Conservation (phyloP, 2,113 vertebrate genomes). For the Platycercus adscitus region DNA sequence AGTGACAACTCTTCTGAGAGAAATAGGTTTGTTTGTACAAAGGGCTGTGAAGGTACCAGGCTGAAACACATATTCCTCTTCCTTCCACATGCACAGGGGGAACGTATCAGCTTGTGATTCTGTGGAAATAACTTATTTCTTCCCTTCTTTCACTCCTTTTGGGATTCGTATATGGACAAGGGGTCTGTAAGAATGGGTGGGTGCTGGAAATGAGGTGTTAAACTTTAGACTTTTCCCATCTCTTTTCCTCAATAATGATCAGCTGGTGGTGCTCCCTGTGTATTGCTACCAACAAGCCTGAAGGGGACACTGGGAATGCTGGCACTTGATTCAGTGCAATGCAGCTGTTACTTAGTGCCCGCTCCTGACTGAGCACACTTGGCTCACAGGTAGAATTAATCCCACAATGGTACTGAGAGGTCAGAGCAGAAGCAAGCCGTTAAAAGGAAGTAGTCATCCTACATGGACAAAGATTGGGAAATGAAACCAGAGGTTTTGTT, state of each 20-base stretch:
- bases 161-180: background rate
- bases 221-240: background rate
- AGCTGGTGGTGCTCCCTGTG: background rate
- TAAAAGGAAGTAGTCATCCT: background rate
- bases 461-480: background rate
- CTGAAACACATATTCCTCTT: background rate
- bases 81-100: background rate
- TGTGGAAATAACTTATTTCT: background rate
- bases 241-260: background rate
- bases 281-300: background rate
- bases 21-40: slow-evolving; percentile 19
- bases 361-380: background rate
- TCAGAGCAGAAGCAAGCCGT: background rate
- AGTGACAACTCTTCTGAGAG: background rate
- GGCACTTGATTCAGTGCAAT: background rate
- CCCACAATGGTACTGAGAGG: background rate
- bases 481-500: background rate
- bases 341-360: background rate
- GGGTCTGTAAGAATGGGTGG: background rate
- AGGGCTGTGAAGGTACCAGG: background rate
- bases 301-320: background rate
- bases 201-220: background rate
- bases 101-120: background rate
- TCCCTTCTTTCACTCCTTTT: background rate
- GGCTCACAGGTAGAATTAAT: background rate